Percentiles rank a stretch among this genome's conserved stretches.
These are phyloP conservation scores for Heliconius cydno DNA, from an alignment of 2,888 invertebrate species.

Conservation along the genomic window DNA sequence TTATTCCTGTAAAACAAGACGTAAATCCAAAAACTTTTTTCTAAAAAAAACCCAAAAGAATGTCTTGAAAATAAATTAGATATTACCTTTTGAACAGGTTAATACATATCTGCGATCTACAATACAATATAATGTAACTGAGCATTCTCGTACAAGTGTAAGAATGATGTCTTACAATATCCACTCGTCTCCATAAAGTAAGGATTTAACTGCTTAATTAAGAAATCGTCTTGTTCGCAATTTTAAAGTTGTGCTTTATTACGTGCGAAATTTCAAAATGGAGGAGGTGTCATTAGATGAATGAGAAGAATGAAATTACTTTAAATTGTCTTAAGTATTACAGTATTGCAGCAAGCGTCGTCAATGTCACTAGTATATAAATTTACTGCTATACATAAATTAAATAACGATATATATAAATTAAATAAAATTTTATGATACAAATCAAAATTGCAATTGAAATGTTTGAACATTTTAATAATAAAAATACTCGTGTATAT, in stretches of 20 bases:
- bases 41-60: neutral
- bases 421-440: neutral
- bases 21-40: neutral
- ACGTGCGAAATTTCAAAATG: conserved; percentile 41
- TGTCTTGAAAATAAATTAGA: conserved; percentile 6
- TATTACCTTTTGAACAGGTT: conserved; percentile 17
- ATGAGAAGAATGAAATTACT: neutral
- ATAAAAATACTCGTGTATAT: too few relatives aligned
- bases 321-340: neutral
- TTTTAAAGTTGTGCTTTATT: conserved; percentile 47
- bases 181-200: conserved; percentile 51
- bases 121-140: conserved; percentile 17
- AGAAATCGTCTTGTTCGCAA: conserved; percentile 52
- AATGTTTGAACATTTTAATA: neutral
- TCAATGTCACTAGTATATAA: neutral
- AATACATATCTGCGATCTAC: conserved; percentile 15
- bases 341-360: neutral
- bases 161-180: conserved; percentile 46
- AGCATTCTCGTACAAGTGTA: conserved; percentile 40
- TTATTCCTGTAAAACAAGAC: too few relatives aligned
- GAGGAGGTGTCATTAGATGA: conserved; percentile 28
- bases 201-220: conserved; percentile 52
- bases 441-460: neutral
- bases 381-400: neutral
- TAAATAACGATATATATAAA: neutral